phyloP scores from a whole-genome alignment of 2,888 invertebrate species.

The Campoplex nolae region DNA sequence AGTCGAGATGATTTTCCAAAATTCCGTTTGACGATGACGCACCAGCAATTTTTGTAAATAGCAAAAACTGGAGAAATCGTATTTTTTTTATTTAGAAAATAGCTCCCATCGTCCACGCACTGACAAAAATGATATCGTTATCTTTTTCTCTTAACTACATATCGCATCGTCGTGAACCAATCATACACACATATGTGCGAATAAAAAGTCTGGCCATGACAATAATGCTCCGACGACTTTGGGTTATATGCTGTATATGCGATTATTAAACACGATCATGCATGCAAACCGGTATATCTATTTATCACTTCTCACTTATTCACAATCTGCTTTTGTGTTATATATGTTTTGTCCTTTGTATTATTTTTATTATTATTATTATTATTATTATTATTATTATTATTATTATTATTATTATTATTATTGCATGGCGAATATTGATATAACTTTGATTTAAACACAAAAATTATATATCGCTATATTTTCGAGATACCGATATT shows the following conservation, averaged over 20 bases:
- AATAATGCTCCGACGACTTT: not conserved
- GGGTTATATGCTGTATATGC: not conserved
- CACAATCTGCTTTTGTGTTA: not conserved
- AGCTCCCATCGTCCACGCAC: not conserved
- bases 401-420: not conserved
- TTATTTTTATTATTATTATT: not conserved
- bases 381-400: not conserved
- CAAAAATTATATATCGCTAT: not conserved
- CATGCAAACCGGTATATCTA: not conserved
- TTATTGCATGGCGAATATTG: not conserved
- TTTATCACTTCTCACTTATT: not conserved
- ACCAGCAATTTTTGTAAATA: not conserved
- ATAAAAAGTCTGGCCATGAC: conserved; percentile 1
- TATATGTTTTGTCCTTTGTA: not conserved
- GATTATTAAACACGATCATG: not conserved
- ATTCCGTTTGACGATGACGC: not conserved
- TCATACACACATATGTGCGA: not conserved
- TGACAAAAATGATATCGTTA: conserved; percentile 18
- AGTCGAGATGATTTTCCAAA: not conserved
- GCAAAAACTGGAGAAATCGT: not conserved
- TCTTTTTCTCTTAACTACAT: conserved; percentile 15
- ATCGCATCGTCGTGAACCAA: not conserved
- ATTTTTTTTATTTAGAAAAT: conserved; percentile 22
- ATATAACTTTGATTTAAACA: not conserved
- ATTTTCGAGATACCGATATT: not conserved